These are phyloP conservation scores for Caenorhabditis sp. DNA, from an alignment of 2,888 invertebrate genomes.

Conservation along the genomic window DNA sequence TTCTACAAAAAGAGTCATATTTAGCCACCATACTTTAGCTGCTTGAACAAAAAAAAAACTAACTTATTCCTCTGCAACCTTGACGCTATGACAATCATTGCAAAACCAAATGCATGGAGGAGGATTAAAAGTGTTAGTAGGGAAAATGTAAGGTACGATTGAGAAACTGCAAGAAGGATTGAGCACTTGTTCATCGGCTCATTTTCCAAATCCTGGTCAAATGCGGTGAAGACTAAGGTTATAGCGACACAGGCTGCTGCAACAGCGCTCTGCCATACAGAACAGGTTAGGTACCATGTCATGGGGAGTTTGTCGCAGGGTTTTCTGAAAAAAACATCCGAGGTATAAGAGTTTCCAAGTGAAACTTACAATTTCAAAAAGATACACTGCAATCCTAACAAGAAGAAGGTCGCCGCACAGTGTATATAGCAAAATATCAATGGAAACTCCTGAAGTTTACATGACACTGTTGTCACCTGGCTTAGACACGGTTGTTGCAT, in stretches of 20 bases:
- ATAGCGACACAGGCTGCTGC: constrained; percentile 61
- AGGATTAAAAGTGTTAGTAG: constrained; percentile 68
- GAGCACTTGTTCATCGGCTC: constrained; percentile 69
- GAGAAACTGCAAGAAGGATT: constrained; percentile 64
- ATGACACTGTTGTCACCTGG: constrained; percentile 64
- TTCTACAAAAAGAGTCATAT: too few species aligned
- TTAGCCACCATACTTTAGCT: background rate
- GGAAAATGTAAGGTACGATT: constrained; percentile 60
- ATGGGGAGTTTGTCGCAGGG: constrained; percentile 48
- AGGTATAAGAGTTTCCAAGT: background rate
- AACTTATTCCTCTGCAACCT: constrained; percentile 58
- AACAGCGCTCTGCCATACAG: constrained; percentile 69
- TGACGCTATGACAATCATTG: constrained; percentile 37
- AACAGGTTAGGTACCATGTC: constrained; percentile 64
- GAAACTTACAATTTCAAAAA: constrained; percentile 54
- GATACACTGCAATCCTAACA: constrained; percentile 54
- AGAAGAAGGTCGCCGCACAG: constrained; percentile 49
- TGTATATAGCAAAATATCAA: constrained; percentile 72
- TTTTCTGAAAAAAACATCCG: constrained; percentile 26
- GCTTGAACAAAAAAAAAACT: too few species aligned
- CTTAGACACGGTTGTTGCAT: constrained; percentile 67
- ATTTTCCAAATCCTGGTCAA: constrained; percentile 62
- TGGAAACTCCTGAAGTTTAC: constrained; percentile 71
- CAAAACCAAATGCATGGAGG: constrained; percentile 57
- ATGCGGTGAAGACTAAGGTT: constrained; percentile 70